A percentile compares a stretch with the other conserved stretches of the same genome.
These are phyloP conservation scores for Arctia plantaginis DNA, from an alignment of 2,888 invertebrate species.

Conservation along the genomic window DNA sequence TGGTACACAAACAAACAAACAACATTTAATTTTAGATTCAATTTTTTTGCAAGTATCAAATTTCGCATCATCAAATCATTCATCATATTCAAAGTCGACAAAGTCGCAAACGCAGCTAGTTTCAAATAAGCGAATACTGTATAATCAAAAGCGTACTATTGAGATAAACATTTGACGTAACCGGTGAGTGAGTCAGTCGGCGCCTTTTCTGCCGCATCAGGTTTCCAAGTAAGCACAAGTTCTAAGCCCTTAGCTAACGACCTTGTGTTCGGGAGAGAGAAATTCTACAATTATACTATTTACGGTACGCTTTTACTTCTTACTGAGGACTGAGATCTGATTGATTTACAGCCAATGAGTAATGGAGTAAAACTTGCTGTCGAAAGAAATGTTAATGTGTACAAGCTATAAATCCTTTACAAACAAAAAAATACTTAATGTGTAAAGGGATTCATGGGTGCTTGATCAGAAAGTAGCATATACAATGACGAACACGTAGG, in stretches of 20 bases:
- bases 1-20: too few species aligned
- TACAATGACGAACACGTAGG: not conserved
- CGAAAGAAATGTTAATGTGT: not conserved
- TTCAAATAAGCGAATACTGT: not conserved
- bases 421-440: not conserved
- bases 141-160: not conserved
- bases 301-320: conserved; percentile 43
- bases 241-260: conserved; percentile 55
- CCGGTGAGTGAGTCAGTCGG: conserved; percentile 55
- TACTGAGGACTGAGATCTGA: conserved; percentile 8
- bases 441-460: not conserved
- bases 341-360: conserved; percentile 19
- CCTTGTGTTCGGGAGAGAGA: conserved; percentile 50
- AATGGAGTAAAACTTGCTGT: not conserved
- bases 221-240: conserved; percentile 61
- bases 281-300: conserved; percentile 56
- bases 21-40: too few species aligned
- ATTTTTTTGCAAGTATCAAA: not conserved
- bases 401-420: not conserved
- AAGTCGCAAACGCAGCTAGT: not conserved
- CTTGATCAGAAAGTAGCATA: not conserved
- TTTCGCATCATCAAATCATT: not conserved
- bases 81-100: not conserved
- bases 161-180: conserved; percentile 52
- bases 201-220: conserved; percentile 57